Evolutionary conservation across 2,888 invertebrate species (phyloP).

Genomic region (Rhaphigaster nebulosa): DNA sequence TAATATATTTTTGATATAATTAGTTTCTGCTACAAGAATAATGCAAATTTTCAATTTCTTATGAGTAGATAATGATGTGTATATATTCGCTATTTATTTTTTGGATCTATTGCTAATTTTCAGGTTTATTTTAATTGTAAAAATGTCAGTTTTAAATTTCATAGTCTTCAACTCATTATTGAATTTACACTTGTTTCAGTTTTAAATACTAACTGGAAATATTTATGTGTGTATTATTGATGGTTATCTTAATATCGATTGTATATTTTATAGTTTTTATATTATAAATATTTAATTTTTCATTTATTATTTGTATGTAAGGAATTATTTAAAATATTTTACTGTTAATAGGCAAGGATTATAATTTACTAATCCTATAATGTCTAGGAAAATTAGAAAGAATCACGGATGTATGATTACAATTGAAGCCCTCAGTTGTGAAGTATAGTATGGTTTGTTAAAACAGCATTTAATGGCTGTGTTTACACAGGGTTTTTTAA

Average conservation of each 20-base stretch:
- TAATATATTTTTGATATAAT: not conserved
- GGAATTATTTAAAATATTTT: not conserved
- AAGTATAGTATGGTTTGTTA: not conserved
- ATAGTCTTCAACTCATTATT: not conserved
- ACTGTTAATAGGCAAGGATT: not conserved
- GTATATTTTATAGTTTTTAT: constrained; percentile 14
- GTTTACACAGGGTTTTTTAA: constrained; percentile 28
- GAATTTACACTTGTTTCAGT: not conserved
- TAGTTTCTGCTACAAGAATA: not conserved
- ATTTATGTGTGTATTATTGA: not conserved
- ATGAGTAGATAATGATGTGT: not conserved
- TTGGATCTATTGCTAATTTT: not conserved
- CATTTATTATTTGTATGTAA: not conserved
- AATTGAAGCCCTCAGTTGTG: not conserved
- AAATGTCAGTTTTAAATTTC: not conserved
- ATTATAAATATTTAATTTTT: constrained; percentile 10
- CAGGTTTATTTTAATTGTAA: not conserved
- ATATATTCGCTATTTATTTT: not conserved
- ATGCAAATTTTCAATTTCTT: not conserved
- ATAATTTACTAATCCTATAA: not conserved
- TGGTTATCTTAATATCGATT: not conserved
- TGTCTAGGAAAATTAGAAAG: not conserved
- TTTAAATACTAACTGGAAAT: not conserved
- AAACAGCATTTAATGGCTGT: constrained; percentile 23
- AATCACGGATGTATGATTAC: not conserved